A percentile compares a stretch with the other conserved stretches of the same genome.
Conservation (phyloP, 2,888 invertebrate species). For the Epirrhoe alternata region DNA sequence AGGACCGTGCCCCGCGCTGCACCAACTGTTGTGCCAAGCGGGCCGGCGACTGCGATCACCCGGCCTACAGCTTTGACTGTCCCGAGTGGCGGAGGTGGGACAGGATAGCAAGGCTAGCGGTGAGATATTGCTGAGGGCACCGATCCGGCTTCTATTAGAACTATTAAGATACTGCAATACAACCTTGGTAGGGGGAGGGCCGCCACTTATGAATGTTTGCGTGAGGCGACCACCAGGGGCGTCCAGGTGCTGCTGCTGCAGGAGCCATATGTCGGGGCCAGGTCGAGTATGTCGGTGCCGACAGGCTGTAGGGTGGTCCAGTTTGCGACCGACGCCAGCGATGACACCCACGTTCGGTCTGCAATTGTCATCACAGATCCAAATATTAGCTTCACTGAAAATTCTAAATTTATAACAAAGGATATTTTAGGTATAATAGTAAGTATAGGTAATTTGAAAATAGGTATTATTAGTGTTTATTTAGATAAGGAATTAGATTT, state of each 20-base stretch:
- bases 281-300: neutral
- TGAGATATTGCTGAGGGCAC: slow-evolving; percentile 14
- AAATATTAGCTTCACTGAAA: neutral
- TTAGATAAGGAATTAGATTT: neutral
- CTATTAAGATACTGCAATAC: neutral
- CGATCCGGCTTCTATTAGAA: neutral
- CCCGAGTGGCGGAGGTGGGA: slow-evolving; percentile 7
- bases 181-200: slow-evolving; percentile 2
- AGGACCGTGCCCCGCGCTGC: neutral
- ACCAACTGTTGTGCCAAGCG: neutral
- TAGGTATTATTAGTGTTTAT: slow-evolving; percentile 1
- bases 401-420: neutral
- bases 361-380: neutral
- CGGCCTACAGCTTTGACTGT: slow-evolving; percentile 1
- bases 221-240: neutral
- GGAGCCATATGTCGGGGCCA: slow-evolving; percentile 2
- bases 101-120: slow-evolving; percentile 1
- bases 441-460: neutral
- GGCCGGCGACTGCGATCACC: neutral
- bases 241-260: neutral
- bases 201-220: neutral
- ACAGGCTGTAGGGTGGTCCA: neutral
- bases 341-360: neutral
- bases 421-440: neutral
- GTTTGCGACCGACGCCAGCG: neutral